Evolutionary conservation across 2,113 vertebrate genomes (phyloP), one percentile per base, ranked within the genome.

Genomic region (Elgaria multicarinata): DNA sequence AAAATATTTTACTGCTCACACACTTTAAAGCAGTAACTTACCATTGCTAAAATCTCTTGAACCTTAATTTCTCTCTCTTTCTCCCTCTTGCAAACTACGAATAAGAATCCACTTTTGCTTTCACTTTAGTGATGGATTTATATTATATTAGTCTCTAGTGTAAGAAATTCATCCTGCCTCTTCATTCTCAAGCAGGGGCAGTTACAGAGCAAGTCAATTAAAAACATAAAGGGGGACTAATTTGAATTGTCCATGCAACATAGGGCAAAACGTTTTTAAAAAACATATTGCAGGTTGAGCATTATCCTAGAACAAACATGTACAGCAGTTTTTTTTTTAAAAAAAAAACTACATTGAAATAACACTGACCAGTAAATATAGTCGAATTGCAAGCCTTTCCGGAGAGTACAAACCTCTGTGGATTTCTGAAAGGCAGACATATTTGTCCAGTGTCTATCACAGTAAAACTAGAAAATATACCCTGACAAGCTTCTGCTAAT

Each of bases 401-500:
- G 92, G 92, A 20, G 94, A 92, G 85, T 4, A 0, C 90, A 91
- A 89, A 31, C 89, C 96, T 96, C 92, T 1, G 0, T 36, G 80
- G 88, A 58, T 94, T 95, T 95, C 95, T 89, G 90, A 76, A 90
- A 88, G 94, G 92, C 96, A 87, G 97, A 75, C 93, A 3, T 91
- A 84, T 96, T 96, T 97, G 95, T 93, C 95, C 93, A 89, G 94
- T 1, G 95, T 94, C 96, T 95, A 96, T 98, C 97, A 97, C 91
- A 1, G 92, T 76, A 87, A 91, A 94, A 95, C 74, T 93, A 87
- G 93, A 95, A 97, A 97, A 97, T 95, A 92, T 10, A 92, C 96
- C 95, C 95, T 97, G 97, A 98, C 96, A 97, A 97, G 97, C 96
- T 96, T 96, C 96, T 97, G 97, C 96, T 97, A 92, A 97, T 97